Base-by-base conservation (phyloP, 2,888 invertebrate species). In the Chrysopilus asiliformis region DNA sequence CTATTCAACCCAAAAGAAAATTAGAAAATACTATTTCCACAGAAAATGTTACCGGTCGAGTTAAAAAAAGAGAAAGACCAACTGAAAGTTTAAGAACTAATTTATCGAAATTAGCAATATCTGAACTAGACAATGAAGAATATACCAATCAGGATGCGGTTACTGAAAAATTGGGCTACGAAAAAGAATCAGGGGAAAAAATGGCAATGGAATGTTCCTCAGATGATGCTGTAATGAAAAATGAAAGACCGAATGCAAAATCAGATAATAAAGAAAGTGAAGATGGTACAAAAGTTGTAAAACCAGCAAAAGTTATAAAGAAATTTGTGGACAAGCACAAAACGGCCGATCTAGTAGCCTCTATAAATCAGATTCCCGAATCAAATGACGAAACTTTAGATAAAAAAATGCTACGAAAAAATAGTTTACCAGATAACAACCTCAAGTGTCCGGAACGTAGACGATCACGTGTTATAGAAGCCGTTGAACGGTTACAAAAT, bases 1-100 rank as follows among this genome's bases (percentile, higher is more conserved):
- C 61, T 24, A 58, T 65, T 29, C 76, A 81, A 40, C 72, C 77
- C 34, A 84, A 84, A 57, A 68, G 84, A 35, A 84, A 84, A 56
- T 60, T 82, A 35, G 80, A 82, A 57, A 71, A 72, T 17, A 79
- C 81, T n/a, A 71, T 76, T 48, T 81, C 82, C 28, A 76, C 78
- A 45, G 80, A 71, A 60, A 71, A 71, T 50, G 68, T 68, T 3
- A 58, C 62, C 31, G 66, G 63, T 5, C 62, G 63, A 13, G 69
- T 70, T 35, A 66, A 70, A 47, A 74, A 79, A 60, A 80, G 80
- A 61, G 78, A 79, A 52, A 73, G 73, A 45, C 55, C 56, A 4
- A 52, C 53, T 14, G 51, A 56, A 43, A 47, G 55, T 20, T 42
- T 47, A 26, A 47, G 45, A 18, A 47, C 49, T 35, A 43, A 41